A percentile compares a stretch with the other conserved stretches of the same genome.
These are phyloP conservation scores for Drosophila mayaguana DNA, from an alignment of 2,888 invertebrate genomes.

Conservation along the genomic window DNA sequence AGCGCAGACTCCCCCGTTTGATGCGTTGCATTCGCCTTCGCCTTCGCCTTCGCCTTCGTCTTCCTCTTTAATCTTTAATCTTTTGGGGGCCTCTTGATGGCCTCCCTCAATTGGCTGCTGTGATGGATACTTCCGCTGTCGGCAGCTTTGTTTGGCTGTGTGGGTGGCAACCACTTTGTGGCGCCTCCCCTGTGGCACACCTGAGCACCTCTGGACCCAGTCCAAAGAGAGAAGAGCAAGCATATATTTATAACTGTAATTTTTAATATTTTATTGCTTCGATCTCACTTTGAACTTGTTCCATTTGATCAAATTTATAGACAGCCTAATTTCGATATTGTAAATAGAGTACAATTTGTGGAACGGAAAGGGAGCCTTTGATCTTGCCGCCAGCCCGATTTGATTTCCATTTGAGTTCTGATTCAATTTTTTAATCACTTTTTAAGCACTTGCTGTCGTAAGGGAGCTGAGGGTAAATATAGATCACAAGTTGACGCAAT, in stretches of 20 bases:
- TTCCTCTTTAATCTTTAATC: slow-evolving; percentile 68
- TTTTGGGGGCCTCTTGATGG: slow-evolving; percentile 41
- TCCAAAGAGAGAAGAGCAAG: not conserved
- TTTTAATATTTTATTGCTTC: slow-evolving; percentile 80
- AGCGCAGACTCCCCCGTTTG: slow-evolving; percentile 50
- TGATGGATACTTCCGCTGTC: slow-evolving; percentile 73
- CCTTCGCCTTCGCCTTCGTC: slow-evolving; percentile 46
- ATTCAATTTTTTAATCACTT: slow-evolving; percentile 27
- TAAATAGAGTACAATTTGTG: slow-evolving; percentile 43
- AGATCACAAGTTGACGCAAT: not conserved
- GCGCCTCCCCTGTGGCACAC: slow-evolving; percentile 21
- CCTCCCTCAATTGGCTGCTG: slow-evolving; percentile 29
- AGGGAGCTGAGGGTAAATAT: not conserved
- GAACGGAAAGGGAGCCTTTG: slow-evolving; percentile 37
- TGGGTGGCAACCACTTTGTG: slow-evolving; percentile 67
- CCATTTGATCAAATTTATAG: slow-evolving; percentile 60
- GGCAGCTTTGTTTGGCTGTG: slow-evolving; percentile 60
- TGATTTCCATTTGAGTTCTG: not conserved
- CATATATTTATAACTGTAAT: slow-evolving; percentile 67
- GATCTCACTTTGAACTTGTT: slow-evolving; percentile 71
- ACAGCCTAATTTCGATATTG: slow-evolving; percentile 49
- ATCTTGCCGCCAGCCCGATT: slow-evolving; percentile 43
- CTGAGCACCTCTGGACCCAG: not conserved
- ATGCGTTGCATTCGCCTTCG: slow-evolving; percentile 35
- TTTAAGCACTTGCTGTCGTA: not conserved